A percentile compares a stretch with the other conserved stretches of the same genome.
phyloP scores from a whole-genome alignment of 2,888 invertebrate species.

The Agonopterix subpropinquella region DNA sequence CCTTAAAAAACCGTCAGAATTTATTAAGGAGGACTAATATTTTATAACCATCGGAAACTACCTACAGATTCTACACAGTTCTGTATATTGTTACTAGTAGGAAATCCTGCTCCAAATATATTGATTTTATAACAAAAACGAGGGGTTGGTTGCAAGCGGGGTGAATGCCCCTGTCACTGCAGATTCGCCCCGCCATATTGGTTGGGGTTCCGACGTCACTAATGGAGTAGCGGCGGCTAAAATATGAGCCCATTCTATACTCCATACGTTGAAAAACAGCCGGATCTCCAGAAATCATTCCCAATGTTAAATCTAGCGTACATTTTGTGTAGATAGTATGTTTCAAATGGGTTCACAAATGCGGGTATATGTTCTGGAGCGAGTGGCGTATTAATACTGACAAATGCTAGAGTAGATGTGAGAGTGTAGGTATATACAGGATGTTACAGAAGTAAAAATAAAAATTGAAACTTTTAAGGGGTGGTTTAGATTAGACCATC shows the following conservation, averaged over 20 bases:
- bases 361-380: no score
- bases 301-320: constrained; percentile 27
- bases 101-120: constrained; percentile 60
- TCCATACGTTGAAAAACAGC: constrained; percentile 55
- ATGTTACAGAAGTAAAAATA: no score
- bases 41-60: neutral
- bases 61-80: neutral
- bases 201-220: constrained; percentile 64
- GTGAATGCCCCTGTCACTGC: constrained; percentile 71
- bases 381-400: no score
- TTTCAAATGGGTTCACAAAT: constrained; percentile 5
- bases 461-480: no score
- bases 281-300: constrained; percentile 40
- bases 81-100: constrained; percentile 36
- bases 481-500: no score
- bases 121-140: constrained; percentile 74
- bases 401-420: no score
- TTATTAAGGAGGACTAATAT: no score
- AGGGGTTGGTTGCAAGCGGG: constrained; percentile 67
- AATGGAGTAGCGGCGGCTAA: constrained; percentile 66
- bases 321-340: no score
- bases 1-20: no score
- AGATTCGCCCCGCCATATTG: constrained; percentile 66
- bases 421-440: no score
- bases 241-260: constrained; percentile 62